A percentile compares a stretch with the other conserved stretches of the same genome.
Conservation (phyloP, 2,888 invertebrate species). For the Chalcosyrphus nemorum region DNA sequence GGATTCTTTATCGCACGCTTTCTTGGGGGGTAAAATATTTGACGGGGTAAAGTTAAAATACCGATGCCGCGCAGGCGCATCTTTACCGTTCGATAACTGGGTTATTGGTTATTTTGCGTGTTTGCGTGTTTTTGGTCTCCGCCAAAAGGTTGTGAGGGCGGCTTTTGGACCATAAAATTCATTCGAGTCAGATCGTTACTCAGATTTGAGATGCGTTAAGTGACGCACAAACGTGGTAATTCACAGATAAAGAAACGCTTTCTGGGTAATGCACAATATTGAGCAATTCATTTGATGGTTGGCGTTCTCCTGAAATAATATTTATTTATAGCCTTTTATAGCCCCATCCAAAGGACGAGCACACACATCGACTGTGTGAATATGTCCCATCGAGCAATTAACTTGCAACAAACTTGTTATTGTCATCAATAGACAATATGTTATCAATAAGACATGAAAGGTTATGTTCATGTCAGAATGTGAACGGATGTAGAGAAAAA, state of each 20-base stretch:
- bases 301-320: too few species aligned
- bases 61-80: constrained; percentile 46
- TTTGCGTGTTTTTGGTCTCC: too few species aligned
- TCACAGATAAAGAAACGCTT: constrained; percentile 16
- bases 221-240: constrained; percentile 50
- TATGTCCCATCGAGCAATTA: too few species aligned
- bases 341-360: not conserved
- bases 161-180: constrained; percentile 21
- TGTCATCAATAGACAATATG: not conserved
- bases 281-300: too few species aligned
- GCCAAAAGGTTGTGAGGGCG: constrained; percentile 50
- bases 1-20: constrained; percentile 50
- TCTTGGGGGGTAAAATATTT: constrained; percentile 61
- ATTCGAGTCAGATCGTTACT: constrained; percentile 44
- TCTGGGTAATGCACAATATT: constrained; percentile 2
- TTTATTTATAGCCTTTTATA: too few species aligned
- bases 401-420: too few species aligned
- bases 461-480: too few species aligned
- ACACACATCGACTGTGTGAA: not conserved
- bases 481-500: constrained; percentile 4
- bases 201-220: constrained; percentile 56
- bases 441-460: not conserved
- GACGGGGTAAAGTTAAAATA: constrained; percentile 46
- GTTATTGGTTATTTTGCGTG: constrained; percentile 71
- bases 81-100: constrained; percentile 66